phyloP scores from a whole-genome alignment of 2,888 invertebrate species.

The Lymantria monacha region DNA sequence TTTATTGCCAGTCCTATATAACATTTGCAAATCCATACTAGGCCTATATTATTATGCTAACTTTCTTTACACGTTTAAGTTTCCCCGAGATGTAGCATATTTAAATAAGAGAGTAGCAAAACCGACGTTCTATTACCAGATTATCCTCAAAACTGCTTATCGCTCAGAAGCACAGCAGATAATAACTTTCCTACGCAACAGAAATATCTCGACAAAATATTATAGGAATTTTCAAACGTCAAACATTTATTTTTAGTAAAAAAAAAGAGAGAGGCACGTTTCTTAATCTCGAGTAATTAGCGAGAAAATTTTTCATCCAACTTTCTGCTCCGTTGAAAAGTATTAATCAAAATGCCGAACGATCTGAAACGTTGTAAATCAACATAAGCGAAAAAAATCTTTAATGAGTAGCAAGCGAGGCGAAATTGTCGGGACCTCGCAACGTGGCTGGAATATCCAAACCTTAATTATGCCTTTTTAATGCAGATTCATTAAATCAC shows the following conservation, averaged over 20 bases:
- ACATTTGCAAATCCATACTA: no score
- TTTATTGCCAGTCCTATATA: no score
- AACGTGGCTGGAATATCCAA: constrained; percentile 37
- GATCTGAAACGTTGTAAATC: constrained; percentile 39
- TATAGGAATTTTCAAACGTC: constrained; percentile 25
- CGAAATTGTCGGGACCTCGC: constrained; percentile 39
- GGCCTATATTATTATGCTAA: no score
- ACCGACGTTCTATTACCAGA: no score
- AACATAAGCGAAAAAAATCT: constrained; percentile 42
- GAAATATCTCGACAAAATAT: constrained; percentile 20
- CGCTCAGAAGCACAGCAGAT: constrained; percentile 10
- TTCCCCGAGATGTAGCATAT: no score
- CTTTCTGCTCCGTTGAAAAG: constrained; percentile 37
- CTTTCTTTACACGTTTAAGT: no score
- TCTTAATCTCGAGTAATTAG: constrained; percentile 42
- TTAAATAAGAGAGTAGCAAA: no score
- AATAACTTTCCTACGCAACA: constrained; percentile 5
- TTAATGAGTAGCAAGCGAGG: constrained; percentile 53
- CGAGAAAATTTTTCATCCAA: constrained; percentile 37
- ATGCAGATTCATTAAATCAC: constrained; percentile 49
- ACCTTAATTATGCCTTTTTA: constrained; percentile 51
- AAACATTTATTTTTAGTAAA: constrained; percentile 23
- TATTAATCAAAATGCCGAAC: constrained; percentile 53
- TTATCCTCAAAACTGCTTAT: constrained; percentile 9
- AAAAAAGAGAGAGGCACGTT: constrained; percentile 29